Base-by-base conservation (phyloP, 2,888 invertebrate species). In the Seira ritae region DNA sequence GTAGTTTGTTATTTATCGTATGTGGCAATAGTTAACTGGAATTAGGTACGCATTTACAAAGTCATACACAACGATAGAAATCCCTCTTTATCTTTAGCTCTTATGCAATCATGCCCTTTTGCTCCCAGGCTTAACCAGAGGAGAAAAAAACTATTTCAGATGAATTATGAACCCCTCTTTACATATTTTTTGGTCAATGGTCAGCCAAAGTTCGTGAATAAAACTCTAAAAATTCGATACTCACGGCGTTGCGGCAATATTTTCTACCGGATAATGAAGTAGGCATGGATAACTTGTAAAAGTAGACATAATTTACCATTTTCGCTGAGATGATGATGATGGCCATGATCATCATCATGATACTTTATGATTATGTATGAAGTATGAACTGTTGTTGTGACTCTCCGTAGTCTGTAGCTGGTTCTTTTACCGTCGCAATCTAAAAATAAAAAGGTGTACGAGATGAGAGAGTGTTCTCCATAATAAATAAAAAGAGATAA, bases 241-340 rank as follows among this genome's bases (percentile, higher is more conserved):
- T n/a, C 15, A 55, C n/a, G 17, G 55, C 55, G 55, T 3, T 55
- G 15, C 15, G 55, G 17, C 55, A 55, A 77, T 77, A 77, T 77
- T 55, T 77, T 77, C n/a, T 55, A 77, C 55, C 37, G 67, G 55
- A 60, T 77, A 77, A 77, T 69, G 69, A 77, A 60, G 62, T 15
- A n/a, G n/a, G 37, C 20, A 31, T 46, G 1, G 67, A 23, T 24
- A 67, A 17, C 6, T 67, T 23, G 23, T 15, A 67, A 20, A 6
- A 20, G 31, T 31, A 31, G 31, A 8, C 17, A 55, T 17, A 55
- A 55, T 55, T n/a, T 55, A 12, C 55, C 55, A 55, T 55, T 55
- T 55, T 55, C 42, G 12, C 42, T 42, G 42, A 8, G 15, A n/a
- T 55, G 55, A 55, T 55, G 55, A 31, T 8, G 31, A 31, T 31